These are phyloP conservation scores for Lichenostomus cassidix DNA, from an alignment of 2,113 vertebrate genomes.

Conservation along the genomic window DNA sequence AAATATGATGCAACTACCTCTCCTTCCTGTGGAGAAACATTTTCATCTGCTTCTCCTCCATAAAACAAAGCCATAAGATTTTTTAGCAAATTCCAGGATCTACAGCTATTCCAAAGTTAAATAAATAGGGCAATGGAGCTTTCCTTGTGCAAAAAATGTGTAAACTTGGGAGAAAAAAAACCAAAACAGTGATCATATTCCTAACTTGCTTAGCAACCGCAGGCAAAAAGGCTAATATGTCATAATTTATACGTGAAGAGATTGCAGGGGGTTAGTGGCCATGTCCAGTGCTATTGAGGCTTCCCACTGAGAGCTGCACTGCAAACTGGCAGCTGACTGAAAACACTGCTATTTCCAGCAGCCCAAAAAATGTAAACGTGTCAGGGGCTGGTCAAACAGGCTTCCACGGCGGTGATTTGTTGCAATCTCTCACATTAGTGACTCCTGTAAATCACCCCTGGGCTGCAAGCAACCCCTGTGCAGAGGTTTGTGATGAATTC, in stretches of 20 bases:
- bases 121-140: background rate
- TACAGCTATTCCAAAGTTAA: background rate
- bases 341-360: slow-evolving; percentile 28
- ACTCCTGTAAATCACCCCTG: slow-evolving; percentile 1
- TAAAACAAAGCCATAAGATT: background rate
- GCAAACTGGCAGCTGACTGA: slow-evolving; percentile 34
- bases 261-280: slow-evolving; percentile 1
- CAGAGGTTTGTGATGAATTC: slow-evolving; percentile 7
- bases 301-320: slow-evolving; percentile 25
- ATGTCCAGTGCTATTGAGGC: background rate
- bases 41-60: background rate
- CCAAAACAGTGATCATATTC: background rate
- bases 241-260: slow-evolving; percentile 42
- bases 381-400: slow-evolving; percentile 25
- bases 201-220: slow-evolving; percentile 49
- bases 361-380: slow-evolving; percentile 52
- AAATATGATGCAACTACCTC: background rate
- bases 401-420: background rate
- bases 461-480: background rate
- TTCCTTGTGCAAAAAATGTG: background rate
- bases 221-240: slow-evolving; percentile 38
- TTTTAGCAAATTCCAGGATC: background rate
- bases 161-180: background rate
- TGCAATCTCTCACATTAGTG: background rate
- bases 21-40: background rate